These are phyloP conservation scores for Cheilinus undulatus DNA, from an alignment of 2,113 vertebrate species.

Conservation along the genomic window DNA sequence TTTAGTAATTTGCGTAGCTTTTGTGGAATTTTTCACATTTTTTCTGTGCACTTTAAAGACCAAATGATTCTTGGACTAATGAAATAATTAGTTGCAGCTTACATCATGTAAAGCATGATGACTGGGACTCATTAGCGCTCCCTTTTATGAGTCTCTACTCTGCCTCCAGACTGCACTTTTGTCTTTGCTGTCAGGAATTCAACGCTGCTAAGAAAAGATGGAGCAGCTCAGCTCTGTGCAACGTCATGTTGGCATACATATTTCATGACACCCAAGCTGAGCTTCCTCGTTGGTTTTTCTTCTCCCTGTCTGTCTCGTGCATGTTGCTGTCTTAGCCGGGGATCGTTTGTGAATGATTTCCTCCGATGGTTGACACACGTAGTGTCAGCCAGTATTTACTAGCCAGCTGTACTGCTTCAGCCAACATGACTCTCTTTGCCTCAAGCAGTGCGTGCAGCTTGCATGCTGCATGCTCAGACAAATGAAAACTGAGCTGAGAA, in stretches of 20 bases:
- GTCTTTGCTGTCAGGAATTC: constrained; percentile 20
- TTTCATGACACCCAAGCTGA: constrained; percentile 45
- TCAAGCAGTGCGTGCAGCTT: constrained; percentile 31
- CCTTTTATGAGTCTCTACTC: constrained; percentile 39
- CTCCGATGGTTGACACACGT: constrained; percentile 52
- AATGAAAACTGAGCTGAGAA: constrained; percentile 66
- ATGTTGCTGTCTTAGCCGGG: constrained; percentile 36
- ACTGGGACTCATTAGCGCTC: constrained; percentile 51
- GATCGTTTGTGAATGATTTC: constrained; percentile 58
- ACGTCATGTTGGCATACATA: constrained; percentile 61
- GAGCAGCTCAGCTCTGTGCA: constrained; percentile 18
- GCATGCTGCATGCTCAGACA: constrained; percentile 52
- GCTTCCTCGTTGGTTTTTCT: constrained; percentile 40
- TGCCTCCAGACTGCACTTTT: constrained; percentile 29
- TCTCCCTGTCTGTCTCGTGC: constrained; percentile 18
- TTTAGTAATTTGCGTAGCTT: neutral
- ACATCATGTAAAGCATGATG: constrained; percentile 48
- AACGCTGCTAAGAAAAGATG: constrained; percentile 42
- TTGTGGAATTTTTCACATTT: neutral
- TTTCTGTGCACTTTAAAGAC: neutral
- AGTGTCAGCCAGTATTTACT: constrained; percentile 53
- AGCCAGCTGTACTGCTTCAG: constrained; percentile 54
- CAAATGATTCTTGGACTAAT: neutral
- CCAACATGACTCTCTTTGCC: constrained; percentile 40
- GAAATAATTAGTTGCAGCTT: constrained; percentile 28